These are phyloP conservation scores for Volucella bombylans DNA, from an alignment of 2,888 invertebrate species.

Conservation along the genomic window DNA sequence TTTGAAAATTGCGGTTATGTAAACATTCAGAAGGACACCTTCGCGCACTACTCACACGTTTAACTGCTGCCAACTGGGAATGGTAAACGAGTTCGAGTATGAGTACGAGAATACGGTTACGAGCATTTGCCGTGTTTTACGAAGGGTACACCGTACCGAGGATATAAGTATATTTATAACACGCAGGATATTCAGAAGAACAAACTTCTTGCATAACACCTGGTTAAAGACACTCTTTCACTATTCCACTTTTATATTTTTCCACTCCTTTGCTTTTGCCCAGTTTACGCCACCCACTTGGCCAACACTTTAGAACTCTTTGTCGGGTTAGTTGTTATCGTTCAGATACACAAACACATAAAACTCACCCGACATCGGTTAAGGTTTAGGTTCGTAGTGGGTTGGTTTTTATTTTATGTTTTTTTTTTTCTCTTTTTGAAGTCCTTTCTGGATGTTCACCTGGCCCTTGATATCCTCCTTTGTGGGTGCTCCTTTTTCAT, in stretches of 20 bases:
- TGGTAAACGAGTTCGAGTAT: not conserved
- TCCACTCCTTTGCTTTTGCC: conserved; percentile 3
- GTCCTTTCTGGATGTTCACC: conserved; percentile 31
- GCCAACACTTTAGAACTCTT: conserved; percentile 4
- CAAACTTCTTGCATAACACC: conserved; percentile 72
- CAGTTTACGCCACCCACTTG: too few relatives aligned
- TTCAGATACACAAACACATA: conserved; percentile 53
- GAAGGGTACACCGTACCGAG: conserved; percentile 28
- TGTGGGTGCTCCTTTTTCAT: conserved; percentile 63
- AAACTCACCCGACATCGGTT: conserved; percentile 61
- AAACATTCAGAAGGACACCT: conserved; percentile 55
- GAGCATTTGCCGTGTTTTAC: conserved; percentile 20
- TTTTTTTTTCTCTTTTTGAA: conserved; percentile 12
- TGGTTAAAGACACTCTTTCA: conserved; percentile 50
- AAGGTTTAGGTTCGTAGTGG: conserved; percentile 13
- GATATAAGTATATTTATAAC: conserved; percentile 44
- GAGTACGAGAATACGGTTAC: not conserved
- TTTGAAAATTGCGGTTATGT: conserved; percentile 61
- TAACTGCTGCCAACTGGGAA: conserved; percentile 35
- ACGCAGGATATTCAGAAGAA: conserved; percentile 41
- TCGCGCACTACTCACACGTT: conserved; percentile 46
- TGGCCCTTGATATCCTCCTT: conserved; percentile 27
- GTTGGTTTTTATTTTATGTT: not conserved
- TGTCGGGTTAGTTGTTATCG: conserved; percentile 49
- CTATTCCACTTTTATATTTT: not conserved